Base-by-base conservation (phyloP, 1,140 invertebrate species). In the Apis florea region DNA sequence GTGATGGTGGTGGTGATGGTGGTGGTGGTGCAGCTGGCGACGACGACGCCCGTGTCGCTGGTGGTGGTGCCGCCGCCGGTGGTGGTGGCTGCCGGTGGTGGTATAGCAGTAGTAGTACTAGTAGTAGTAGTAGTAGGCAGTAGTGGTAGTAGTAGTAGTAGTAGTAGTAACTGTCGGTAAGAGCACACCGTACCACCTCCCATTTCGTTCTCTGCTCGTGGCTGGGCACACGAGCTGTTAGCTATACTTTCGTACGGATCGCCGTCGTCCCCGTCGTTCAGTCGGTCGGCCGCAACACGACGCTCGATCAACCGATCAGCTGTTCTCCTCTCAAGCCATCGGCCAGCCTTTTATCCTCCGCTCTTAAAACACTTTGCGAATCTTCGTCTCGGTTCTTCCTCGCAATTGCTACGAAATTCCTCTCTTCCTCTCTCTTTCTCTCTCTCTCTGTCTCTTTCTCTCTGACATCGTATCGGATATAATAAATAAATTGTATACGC, bases 131-230 rank as follows among this genome's bases (percentile, higher is more conserved):
- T 82, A 87, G 81, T 88, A 83, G 88, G 31, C 31, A 40, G 85
- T 53, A 17, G 68, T 80, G 67, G 61, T 72, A 71, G 79, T 82
- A 75, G 79, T 82, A 78, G 86, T 82, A 85, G 82, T 88, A 83
- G 88, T 86, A 88, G 87, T 86, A 87, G 84, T 83, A 85, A 85
- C 88, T 89, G 89, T 85, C 83, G 89, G 83, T 83, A 88, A 88
- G 88, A 90, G 86, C 89, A 80, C 83, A 75, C 63, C 82, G 87
- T 85, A 82, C 87, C 87, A 90, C 90, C 89, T 90, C 90, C 86
- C 85, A 83, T 90, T 89, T 86, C 80, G 76, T 83, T 61, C 67
- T 67, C 61, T 67, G 61, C 40, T 8, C 51, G 58, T 67, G 78
- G 77, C 83, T 78, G 82, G 31, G 75, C 77, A 79, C 61, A 81